A percentile compares a stretch with the other conserved stretches of the same genome.
These are phyloP conservation scores for Leucania comma DNA, from an alignment of 2,888 invertebrate species.

Conservation along the genomic window DNA sequence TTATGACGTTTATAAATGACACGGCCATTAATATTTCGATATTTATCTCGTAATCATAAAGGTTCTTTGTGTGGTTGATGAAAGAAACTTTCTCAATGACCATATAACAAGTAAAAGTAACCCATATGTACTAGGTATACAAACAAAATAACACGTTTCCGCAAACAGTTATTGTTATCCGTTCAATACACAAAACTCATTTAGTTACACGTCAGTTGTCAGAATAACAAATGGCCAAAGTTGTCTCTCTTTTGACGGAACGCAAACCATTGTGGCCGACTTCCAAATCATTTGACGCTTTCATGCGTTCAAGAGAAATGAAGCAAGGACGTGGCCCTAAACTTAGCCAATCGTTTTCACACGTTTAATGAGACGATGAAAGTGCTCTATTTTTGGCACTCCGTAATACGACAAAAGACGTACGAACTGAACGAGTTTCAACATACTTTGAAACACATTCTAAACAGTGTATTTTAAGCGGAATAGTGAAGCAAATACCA, in stretches of 20 bases:
- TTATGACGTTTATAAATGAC: background rate
- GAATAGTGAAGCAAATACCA: constrained; percentile 14
- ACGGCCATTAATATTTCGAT: background rate
- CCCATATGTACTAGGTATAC: constrained; percentile 15
- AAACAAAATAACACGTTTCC: constrained; percentile 34
- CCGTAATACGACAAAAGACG: constrained; percentile 24
- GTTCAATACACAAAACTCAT: constrained; percentile 48
- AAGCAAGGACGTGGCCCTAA: constrained; percentile 44
- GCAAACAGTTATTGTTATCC: constrained; percentile 55
- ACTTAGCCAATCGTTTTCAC: constrained; percentile 42
- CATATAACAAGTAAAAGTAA: constrained; percentile 2
- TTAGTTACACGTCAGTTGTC: constrained; percentile 54
- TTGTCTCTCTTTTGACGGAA: constrained; percentile 60
- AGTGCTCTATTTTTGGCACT: constrained; percentile 36
- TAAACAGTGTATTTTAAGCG: background rate
- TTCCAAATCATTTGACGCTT: constrained; percentile 62
- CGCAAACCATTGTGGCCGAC: constrained; percentile 50
- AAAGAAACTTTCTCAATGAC: constrained; percentile 15
- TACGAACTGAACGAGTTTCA: background rate
- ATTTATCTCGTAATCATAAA: background rate
- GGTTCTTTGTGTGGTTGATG: background rate
- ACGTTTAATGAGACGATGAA: constrained; percentile 41
- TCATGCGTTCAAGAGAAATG: constrained; percentile 47
- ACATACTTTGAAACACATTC: constrained; percentile 5
- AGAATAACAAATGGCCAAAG: constrained; percentile 60